Evolutionary conservation across 2,888 invertebrate genomes (phyloP).

Genomic region (Chrysotoxum bicinctum): DNA sequence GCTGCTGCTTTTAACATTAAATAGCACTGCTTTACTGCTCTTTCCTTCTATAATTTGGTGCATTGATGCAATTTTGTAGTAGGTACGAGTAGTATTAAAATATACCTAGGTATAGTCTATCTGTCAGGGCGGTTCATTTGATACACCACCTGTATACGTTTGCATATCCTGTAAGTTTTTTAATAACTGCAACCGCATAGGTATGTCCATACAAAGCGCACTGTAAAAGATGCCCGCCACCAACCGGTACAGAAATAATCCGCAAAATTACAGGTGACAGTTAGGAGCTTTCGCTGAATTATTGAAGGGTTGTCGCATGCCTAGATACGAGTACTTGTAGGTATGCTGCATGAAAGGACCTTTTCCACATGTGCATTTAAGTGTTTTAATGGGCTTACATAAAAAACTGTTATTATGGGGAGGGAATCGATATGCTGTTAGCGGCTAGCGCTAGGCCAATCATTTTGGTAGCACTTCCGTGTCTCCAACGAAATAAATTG

Average conservation of each 20-base stretch:
- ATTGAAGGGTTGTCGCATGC: constrained; percentile 36
- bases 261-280: constrained; percentile 24
- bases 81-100: too few species aligned
- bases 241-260: constrained; percentile 8
- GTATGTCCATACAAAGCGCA: background rate
- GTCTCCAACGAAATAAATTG: constrained; percentile 17
- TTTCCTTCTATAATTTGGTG: background rate
- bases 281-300: constrained; percentile 12
- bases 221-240: constrained; percentile 1
- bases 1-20: constrained; percentile 26
- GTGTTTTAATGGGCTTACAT: background rate
- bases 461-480: background rate
- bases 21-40: constrained; percentile 18
- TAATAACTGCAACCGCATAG: background rate
- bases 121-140: constrained; percentile 35
- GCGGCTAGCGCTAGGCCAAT: background rate
- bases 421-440: constrained; percentile 7
- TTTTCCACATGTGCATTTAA: constrained; percentile 19
- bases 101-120: background rate
- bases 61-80: constrained; percentile 12
- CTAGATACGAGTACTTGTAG: background rate
- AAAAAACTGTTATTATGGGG: background rate
- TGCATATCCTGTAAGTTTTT: background rate
- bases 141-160: constrained; percentile 32
- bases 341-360: constrained; percentile 7